Percentiles rank a stretch among this genome's conserved stretches.
These are phyloP conservation scores for Elegia similella DNA, from an alignment of 2,888 invertebrate species.

Conservation along the genomic window DNA sequence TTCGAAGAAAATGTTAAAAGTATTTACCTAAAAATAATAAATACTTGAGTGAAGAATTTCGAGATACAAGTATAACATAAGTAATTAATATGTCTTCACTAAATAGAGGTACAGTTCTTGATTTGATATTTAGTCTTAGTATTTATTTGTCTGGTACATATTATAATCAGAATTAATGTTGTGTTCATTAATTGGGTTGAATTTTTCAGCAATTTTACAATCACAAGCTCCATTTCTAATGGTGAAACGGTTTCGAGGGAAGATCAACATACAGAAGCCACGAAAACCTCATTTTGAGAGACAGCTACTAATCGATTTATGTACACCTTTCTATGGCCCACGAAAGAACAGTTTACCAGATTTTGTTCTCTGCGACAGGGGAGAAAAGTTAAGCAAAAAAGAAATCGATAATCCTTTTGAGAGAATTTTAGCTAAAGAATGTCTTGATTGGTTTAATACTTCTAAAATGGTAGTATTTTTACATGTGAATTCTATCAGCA, in stretches of 20 bases:
- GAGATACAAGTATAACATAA: no score
- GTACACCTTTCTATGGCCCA: conserved; percentile 82
- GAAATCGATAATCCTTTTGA: conserved; percentile 86
- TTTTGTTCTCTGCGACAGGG: conserved; percentile 76
- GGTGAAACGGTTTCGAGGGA: conserved; percentile 85
- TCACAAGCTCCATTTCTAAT: conserved; percentile 68
- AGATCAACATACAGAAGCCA: conserved; percentile 90
- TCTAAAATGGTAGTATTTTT: conserved; percentile 87
- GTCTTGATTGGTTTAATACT: conserved; percentile 85
- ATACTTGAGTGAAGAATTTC: no score
- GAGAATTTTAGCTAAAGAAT: conserved; percentile 86
- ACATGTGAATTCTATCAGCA: conserved; percentile 87
- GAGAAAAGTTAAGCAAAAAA: conserved; percentile 35
- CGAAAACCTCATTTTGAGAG: conserved; percentile 86
- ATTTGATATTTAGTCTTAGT: not conserved
- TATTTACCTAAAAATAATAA: no score
- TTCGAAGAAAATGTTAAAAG: no score
- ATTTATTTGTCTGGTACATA: not conserved
- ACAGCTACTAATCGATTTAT: conserved; percentile 84
- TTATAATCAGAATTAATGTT: no score
- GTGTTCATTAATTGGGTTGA: not conserved
- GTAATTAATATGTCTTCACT: not conserved
- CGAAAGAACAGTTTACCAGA: conserved; percentile 69
- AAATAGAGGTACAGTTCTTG: not conserved
- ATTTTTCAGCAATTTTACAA: conserved; percentile 65